phyloP scores from a whole-genome alignment of 2,888 invertebrate species.

The Mycalesis mineus region DNA sequence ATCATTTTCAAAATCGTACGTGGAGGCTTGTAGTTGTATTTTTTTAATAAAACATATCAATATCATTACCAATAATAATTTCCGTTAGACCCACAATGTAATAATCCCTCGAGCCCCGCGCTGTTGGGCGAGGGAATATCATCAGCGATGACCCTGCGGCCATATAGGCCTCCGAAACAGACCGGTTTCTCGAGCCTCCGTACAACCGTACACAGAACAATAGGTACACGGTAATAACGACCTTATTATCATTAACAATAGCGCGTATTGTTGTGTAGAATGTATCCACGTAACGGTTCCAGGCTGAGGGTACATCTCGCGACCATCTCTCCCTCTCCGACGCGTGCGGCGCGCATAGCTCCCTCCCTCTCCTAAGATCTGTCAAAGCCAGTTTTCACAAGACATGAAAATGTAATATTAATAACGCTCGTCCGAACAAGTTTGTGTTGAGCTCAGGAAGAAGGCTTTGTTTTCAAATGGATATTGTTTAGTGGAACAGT shows the following conservation, averaged over 20 bases:
- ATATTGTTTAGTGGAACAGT: conserved; percentile 8
- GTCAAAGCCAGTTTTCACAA: conserved; percentile 64
- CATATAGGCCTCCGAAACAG: conserved; percentile 55
- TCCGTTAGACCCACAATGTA: not conserved
- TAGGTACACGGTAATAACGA: conserved; percentile 23
- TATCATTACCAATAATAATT: not conserved
- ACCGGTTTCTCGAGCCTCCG: conserved; percentile 56
- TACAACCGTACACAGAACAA: conserved; percentile 27
- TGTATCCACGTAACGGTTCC: not conserved
- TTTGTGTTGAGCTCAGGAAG: conserved; percentile 6
- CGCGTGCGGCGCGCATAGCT: conserved; percentile 24
- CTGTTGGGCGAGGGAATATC: conserved; percentile 7
- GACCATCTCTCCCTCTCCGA: conserved; percentile 22
- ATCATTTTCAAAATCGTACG: no score
- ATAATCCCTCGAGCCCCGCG: no score
- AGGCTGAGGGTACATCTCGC: not conserved
- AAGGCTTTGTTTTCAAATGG: conserved; percentile 12
- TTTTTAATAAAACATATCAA: no score
- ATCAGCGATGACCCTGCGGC: conserved; percentile 49
- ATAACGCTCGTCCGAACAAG: conserved; percentile 12
- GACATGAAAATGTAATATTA: conserved; percentile 44
- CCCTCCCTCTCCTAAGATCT: conserved; percentile 46
- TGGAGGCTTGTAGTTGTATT: no score
- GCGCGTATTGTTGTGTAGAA: not conserved
- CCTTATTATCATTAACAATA: not conserved